Base-by-base conservation (phyloP, 2,113 vertebrate species). In the Thymallus thymallus region DNA sequence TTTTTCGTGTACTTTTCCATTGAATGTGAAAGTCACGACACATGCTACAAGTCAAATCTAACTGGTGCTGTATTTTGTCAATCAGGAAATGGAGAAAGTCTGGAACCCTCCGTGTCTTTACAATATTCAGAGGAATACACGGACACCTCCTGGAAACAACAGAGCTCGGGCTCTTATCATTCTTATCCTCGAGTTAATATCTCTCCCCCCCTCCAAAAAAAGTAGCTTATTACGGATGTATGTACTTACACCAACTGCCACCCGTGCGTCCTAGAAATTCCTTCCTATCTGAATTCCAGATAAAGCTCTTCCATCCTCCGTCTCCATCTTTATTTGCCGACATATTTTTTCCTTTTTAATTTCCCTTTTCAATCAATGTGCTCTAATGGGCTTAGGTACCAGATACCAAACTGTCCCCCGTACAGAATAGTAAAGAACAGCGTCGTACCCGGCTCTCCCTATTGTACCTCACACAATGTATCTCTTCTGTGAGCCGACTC, bases 231-330 rank as follows among this genome's bases (percentile, higher is more conserved):
- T 7, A 41, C 18, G 30, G 64, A 1, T 6, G 5, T 10, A n/a
- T 10, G 26, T 76, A 95, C 96, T 97, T 89, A 97, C 96, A 89
- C 96, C 96, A 97, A 48, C 96, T 97, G 88, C 88, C 48, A 3
- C 95, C 95, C 2, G 95, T 97, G 22, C 96, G 92, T 83, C 96
- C 96, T n/a, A 97, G 73, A 84, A 96, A 95, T 86, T 97, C 95
- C 87, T 88, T 95, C 86, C 94, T 96, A 80, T 97, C 95, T 1
- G 95, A 94, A 90, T 96, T 95, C 96, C 96, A 97, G 82, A 97
- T 10, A 86, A 97, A 97, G 48, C 76, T 92, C 92, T 89, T 95
- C 96, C 95, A 97, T 68, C 94, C 93, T 67, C 95, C 95, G 74
- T 94, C 94, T 9, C 74, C 87, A 16, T 95, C 94, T 87, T 95